These are phyloP conservation scores for Trichogramma dendrolimi DNA, from an alignment of 2,888 invertebrate species.

Conservation along the genomic window DNA sequence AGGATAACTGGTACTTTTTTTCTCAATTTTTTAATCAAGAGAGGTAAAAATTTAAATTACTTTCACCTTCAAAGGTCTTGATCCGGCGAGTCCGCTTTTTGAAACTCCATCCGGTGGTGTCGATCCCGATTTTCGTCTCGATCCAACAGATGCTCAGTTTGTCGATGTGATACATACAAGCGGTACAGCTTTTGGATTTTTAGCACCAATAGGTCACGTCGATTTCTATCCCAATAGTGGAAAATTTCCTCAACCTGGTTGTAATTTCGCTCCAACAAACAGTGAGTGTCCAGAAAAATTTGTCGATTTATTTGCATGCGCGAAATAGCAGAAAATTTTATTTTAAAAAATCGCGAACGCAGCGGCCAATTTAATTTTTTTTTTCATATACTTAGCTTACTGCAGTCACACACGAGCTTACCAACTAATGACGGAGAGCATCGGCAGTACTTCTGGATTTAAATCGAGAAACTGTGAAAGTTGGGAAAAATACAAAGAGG, in stretches of 20 bases:
- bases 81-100: constrained; percentile 68
- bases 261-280: constrained; percentile 47
- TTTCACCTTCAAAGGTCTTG: constrained; percentile 45
- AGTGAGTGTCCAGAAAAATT: constrained; percentile 31
- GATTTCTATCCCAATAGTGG: constrained; percentile 77
- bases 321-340: background rate
- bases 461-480: constrained; percentile 58
- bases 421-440: constrained; percentile 64
- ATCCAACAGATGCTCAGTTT: constrained; percentile 65
- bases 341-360: background rate
- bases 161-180: constrained; percentile 73
- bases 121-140: constrained; percentile 54
- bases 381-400: constrained; percentile 40
- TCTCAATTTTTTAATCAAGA: background rate
- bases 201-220: constrained; percentile 62
- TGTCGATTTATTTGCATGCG: background rate
- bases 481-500: constrained; percentile 54
- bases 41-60: constrained; percentile 5
- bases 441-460: constrained; percentile 56
- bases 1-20: constrained; percentile 52
- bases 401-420: constrained; percentile 69
- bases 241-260: constrained; percentile 65
- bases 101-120: constrained; percentile 47
- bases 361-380: background rate
- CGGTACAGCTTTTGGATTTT: constrained; percentile 63